Percentiles rank a stretch among this genome's conserved stretches.
These are phyloP conservation scores for Neoascia interrupta DNA, from an alignment of 2,888 invertebrate species.

Conservation along the genomic window DNA sequence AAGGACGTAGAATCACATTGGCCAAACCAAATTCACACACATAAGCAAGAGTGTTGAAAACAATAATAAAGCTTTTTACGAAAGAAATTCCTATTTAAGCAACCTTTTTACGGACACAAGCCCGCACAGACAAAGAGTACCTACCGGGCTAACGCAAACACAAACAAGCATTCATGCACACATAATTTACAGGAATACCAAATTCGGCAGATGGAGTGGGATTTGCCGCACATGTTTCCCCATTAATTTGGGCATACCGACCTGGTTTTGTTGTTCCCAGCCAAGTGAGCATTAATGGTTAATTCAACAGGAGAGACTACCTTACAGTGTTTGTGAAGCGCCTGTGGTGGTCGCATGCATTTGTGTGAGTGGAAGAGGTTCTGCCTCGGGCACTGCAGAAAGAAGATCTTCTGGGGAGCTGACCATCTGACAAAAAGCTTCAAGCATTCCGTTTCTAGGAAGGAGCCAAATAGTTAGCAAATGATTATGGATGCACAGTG, in stretches of 20 bases:
- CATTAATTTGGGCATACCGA: constrained; percentile 48
- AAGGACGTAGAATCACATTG: constrained; percentile 53
- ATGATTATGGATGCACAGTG: constrained; percentile 24
- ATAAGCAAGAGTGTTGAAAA: constrained; percentile 56
- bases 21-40: too few relatives aligned
- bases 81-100: constrained; percentile 44
- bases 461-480: constrained; percentile 45
- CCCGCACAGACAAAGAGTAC: constrained; percentile 14
- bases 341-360: background rate
- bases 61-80: constrained; percentile 54
- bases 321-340: constrained; percentile 8
- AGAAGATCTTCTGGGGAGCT: constrained; percentile 10
- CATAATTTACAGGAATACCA: constrained; percentile 63
- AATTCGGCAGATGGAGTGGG: constrained; percentile 4
- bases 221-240: constrained; percentile 56
- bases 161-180: constrained; percentile 62
- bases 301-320: constrained; percentile 67
- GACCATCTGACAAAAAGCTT: constrained; percentile 38
- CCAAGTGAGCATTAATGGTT: constrained; percentile 66
- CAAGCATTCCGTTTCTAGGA: constrained; percentile 17
- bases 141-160: constrained; percentile 53
- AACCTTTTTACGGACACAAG: constrained; percentile 24
- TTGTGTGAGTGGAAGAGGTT: background rate
- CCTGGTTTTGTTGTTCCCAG: constrained; percentile 45
- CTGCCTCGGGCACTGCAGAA: constrained; percentile 21